Evolutionary conservation across 2,888 invertebrate genomes (phyloP), one percentile per base, ranked within the genome.

Genomic region (Heliothis peltigera): DNA sequence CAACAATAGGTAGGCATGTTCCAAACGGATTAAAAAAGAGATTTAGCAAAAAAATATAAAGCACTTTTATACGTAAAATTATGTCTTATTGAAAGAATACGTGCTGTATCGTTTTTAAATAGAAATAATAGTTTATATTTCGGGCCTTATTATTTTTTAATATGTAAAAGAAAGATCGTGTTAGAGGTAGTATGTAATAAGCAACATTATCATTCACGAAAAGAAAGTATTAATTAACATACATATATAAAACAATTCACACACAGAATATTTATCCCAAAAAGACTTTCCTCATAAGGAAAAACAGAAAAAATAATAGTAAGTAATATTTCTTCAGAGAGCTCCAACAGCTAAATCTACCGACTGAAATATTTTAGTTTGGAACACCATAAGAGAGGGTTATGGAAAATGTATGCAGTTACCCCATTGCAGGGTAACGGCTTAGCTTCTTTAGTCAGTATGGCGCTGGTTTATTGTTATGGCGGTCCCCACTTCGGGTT

Each of bases 381-480:
- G 21, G 19, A 67, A 61, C 64, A 62, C 55, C 54, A 59, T 47
- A 12, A 25, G 39, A 18, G 32, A 43, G 53, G 79, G 66, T 79
- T 69, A 79, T 79, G 64, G 58, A 51, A 67, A 63, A 76, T 69
- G 55, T 78, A 77, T 79, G 70, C 77, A 79, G 59, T 48, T 46
- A 3, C 51, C 57, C 53, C 49, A 65, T 46, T 66, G 80, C 74
- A 76, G 62, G 61, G 61, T 42, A 17, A 55, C 17, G 52, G 48
- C 49, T 61, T 64, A 65, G 67, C 64, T 54, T 63, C 55, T 61
- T 63, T 76, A 60, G 77, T 48, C 44, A 51, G 54, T 65, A 65
- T 53, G 52, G 42, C 48, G 35, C 51, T 61, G 49, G 25, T 77
- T 77, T 77, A 77, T 48, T 55, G 64, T 65, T 60, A 68, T 60